Percentiles rank a stretch among this genome's conserved stretches.
phyloP scores from a whole-genome alignment of 2,113 vertebrate genomes.

The Electrona antarctica region DNA sequence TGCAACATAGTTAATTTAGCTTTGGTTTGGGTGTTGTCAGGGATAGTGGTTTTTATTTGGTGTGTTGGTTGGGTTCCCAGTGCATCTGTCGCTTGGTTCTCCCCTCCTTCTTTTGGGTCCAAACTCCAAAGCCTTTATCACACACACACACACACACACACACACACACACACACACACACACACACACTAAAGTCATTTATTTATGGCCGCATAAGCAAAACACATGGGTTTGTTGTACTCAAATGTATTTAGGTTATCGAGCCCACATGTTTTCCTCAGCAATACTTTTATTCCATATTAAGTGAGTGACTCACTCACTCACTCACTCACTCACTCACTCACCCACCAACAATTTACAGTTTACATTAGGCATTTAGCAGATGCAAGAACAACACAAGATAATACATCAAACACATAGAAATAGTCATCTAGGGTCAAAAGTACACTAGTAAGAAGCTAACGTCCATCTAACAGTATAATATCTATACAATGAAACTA shows the following conservation, averaged over 20 bases:
- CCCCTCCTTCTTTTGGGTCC: slow-evolving; percentile 58
- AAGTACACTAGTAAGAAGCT: too few relatives aligned
- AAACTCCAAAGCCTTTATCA: slow-evolving; percentile 67
- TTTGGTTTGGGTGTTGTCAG: slow-evolving; percentile 20
- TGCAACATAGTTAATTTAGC: too few relatives aligned
- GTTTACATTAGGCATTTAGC: too few relatives aligned
- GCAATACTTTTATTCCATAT: background rate
- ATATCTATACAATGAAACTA: too few relatives aligned
- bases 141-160: background rate
- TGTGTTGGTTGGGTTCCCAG: slow-evolving; percentile 47
- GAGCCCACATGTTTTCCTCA: background rate
- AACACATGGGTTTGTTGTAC: slow-evolving; percentile 9
- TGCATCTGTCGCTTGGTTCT: slow-evolving; percentile 3
- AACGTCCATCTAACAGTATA: too few relatives aligned
- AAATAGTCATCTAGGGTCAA: too few relatives aligned
- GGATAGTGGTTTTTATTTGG: slow-evolving; percentile 11
- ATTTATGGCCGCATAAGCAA: slow-evolving; percentile 7
- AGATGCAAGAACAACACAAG: too few relatives aligned
- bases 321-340: background rate
- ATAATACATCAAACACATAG: too few relatives aligned
- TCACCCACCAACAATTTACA: too few relatives aligned
- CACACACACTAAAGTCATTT: slow-evolving; percentile 9
- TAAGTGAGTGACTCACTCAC: background rate
- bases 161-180: background rate
- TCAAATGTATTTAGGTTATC: slow-evolving; percentile 44